Conservation (phyloP, 2,797 vertebrate genomes). For the Steatocranus sp. region DNA sequence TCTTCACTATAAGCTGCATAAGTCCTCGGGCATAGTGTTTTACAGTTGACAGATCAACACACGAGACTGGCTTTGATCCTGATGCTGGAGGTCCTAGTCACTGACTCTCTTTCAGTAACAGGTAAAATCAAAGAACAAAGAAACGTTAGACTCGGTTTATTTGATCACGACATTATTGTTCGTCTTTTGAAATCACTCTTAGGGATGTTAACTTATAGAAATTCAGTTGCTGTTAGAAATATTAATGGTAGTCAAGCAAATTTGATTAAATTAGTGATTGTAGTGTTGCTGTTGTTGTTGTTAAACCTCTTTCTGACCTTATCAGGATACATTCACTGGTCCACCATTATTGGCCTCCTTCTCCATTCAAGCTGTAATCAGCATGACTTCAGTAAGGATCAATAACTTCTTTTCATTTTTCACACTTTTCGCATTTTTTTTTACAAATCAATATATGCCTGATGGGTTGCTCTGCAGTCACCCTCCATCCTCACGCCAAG, state of each 20-base stretch:
- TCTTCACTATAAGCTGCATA: slow-evolving; percentile 23
- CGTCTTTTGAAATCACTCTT: slow-evolving; percentile 16
- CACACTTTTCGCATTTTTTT: slow-evolving; percentile 64
- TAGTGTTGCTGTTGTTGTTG: not conserved
- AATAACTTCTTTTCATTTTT: slow-evolving; percentile 75
- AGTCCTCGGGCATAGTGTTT: slow-evolving; percentile 39
- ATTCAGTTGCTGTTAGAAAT: not conserved
- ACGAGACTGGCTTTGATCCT: slow-evolving; percentile 43
- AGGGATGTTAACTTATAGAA: not conserved
- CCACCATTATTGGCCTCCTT: slow-evolving; percentile 50
- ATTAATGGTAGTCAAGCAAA: not conserved
- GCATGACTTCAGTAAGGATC: slow-evolving; percentile 68
- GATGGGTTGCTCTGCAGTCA: slow-evolving; percentile 45
- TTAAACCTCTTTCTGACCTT: slow-evolving; percentile 15
- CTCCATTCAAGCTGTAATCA: slow-evolving; percentile 59
- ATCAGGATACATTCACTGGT: slow-evolving; percentile 51
- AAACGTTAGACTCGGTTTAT: slow-evolving; percentile 33
- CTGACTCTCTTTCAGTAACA: slow-evolving; percentile 40
- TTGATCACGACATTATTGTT: slow-evolving; percentile 27
- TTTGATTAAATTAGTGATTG: not conserved
- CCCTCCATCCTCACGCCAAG: not conserved
- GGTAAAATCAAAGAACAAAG: slow-evolving; percentile 54
- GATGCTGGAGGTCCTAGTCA: slow-evolving; percentile 51
- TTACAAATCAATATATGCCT: slow-evolving; percentile 60
- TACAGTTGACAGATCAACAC: slow-evolving; percentile 40